Conservation (phyloP, 2,113 vertebrate genomes). For the Nestor notabilis region DNA sequence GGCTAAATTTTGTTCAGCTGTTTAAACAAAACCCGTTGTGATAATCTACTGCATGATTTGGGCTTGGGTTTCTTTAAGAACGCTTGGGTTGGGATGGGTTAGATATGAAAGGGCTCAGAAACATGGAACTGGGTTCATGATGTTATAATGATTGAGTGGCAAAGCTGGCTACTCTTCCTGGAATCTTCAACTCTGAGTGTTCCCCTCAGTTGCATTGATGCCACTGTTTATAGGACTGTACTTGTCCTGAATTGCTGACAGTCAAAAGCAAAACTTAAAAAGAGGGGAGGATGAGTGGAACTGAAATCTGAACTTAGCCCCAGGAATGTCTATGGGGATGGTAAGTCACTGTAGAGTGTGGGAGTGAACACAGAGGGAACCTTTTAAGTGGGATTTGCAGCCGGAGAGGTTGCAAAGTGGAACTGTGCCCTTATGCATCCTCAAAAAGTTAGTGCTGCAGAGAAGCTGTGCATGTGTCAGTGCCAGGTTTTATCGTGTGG, state of each 20-base stretch:
- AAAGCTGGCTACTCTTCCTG: background rate
- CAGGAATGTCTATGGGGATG: background rate
- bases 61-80: background rate
- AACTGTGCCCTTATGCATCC: background rate
- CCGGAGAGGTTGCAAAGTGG: background rate
- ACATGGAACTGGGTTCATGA: background rate
- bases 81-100: background rate
- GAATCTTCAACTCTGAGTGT: background rate
- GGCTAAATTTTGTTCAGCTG: background rate
- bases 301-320: background rate
- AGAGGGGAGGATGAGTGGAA: background rate
- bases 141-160: background rate
- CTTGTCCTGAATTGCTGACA: background rate
- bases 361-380: background rate
- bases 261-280: background rate
- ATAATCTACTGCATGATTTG: background rate
- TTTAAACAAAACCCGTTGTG: background rate
- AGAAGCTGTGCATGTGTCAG: background rate
- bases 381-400: background rate
- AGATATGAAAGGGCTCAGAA: background rate
- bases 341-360: background rate
- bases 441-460: background rate
- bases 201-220: background rate
- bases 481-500: background rate
- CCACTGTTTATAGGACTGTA: background rate